Base-by-base conservation (phyloP, 2,113 vertebrate species). In the Cardinalis cardinalis region DNA sequence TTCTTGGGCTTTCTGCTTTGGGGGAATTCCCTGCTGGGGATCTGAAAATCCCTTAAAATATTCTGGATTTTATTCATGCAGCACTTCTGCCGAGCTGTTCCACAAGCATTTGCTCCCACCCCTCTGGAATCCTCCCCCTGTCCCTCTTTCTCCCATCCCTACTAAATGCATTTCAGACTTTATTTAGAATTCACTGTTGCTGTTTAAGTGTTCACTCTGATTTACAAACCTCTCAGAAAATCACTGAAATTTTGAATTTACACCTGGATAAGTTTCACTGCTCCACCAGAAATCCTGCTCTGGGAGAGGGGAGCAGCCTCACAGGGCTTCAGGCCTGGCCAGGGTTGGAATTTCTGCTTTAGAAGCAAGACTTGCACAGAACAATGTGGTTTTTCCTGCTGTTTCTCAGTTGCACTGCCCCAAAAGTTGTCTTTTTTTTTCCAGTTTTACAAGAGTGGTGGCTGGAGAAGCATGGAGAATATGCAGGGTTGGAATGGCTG, bases 361-460 rank as follows among this genome's bases (percentile, higher is more conserved):
- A 84, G 43, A 75, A 63, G 40, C 46, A 51, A 18, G 43, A 16
- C 44, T 43, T 31, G 49, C 18, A 26, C 38, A 82, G n/a, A 95
- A 38, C 72, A 89, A 94, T 95, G 84, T 89, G 87, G 89, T 92
- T 95, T 96, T 95, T 94, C 93, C 51, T 89, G 94, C 93, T 10
- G 4, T 44, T 91, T 80, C 84, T 88, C 41, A 20, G 64, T 14
- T 83, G 23, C 59, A 38, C 16, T 64, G 82, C 63, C 70, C 52
- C 6, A 44, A 63, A 76, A 58, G 28, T 34, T 88, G 32, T 23
- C 28, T 5, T 43, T 82, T 86, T 49, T 89, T 34, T 16, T 53
- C 72, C 80, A 61, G 65, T 94, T 96, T 95, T 91, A 95, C 12
- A 0, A 90, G 92, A 69, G 31, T 9, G 14, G 31, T 56, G 55